These are phyloP conservation scores for Volucella bombylans DNA, from an alignment of 2,888 invertebrate species.

Conservation along the genomic window DNA sequence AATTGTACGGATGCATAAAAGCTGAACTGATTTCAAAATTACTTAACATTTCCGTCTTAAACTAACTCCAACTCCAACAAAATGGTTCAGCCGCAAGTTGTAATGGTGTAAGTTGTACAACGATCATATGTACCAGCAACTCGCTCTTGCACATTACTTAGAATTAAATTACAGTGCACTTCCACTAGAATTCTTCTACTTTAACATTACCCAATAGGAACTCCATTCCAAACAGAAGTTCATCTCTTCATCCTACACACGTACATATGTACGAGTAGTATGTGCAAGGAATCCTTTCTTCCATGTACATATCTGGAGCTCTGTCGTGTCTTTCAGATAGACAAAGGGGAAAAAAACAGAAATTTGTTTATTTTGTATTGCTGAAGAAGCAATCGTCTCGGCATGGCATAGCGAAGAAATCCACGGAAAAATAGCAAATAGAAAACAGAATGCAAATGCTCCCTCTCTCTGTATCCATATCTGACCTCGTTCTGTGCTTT, in stretches of 20 bases:
- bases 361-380: conserved; percentile 40
- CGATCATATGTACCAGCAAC: conserved; percentile 6
- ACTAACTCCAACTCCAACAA: no score
- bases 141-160: neutral
- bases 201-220: conserved; percentile 28
- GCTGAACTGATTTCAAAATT: no score
- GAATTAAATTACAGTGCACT: conserved; percentile 40
- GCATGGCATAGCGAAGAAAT: conserved; percentile 57
- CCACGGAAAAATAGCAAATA: conserved; percentile 14
- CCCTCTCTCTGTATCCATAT: conserved; percentile 42
- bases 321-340: conserved; percentile 24
- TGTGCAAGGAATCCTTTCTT: conserved; percentile 29
- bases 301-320: conserved; percentile 27
- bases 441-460: conserved; percentile 63
- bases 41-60: no score
- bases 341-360: conserved; percentile 27
- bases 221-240: conserved; percentile 4
- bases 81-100: neutral
- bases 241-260: conserved; percentile 22
- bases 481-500: conserved; percentile 64
- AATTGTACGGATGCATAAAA: no score
- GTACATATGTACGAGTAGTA: conserved; percentile 12
- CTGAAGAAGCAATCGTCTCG: conserved; percentile 43
- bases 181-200: conserved; percentile 26
- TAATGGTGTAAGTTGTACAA: conserved; percentile 16